Evolutionary conservation across 1,140 invertebrate species (phyloP).

Genomic region (Leptinotarsa defecta): DNA sequence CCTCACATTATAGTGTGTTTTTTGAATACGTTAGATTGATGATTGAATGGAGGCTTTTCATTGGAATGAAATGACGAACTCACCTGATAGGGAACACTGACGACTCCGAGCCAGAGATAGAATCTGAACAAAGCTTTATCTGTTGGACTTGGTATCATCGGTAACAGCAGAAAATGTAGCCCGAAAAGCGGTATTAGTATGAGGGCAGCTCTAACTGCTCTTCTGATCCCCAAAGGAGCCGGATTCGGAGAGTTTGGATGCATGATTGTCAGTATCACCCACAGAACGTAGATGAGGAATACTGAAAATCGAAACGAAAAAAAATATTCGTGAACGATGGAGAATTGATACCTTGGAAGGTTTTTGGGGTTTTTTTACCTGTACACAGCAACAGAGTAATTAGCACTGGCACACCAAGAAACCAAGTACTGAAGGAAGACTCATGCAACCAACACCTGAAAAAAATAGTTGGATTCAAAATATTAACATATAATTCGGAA

Average conservation of each 20-base stretch:
- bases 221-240: slow-evolving; percentile 57
- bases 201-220: slow-evolving; percentile 71
- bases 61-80: slow-evolving; percentile 29
- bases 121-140: slow-evolving; percentile 63
- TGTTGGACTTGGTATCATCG: slow-evolving; percentile 67
- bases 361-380: slow-evolving; percentile 22
- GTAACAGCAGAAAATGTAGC: slow-evolving; percentile 79
- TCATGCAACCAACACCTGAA: slow-evolving; percentile 82
- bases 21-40: no score
- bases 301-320: slow-evolving; percentile 51
- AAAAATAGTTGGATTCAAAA: slow-evolving; percentile 34
- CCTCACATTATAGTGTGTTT: no score
- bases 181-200: slow-evolving; percentile 80
- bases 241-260: slow-evolving; percentile 67
- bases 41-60: no score
- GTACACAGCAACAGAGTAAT: slow-evolving; percentile 50
- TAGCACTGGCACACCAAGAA: slow-evolving; percentile 74
- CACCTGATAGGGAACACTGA: slow-evolving; percentile 84
- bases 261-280: slow-evolving; percentile 81
- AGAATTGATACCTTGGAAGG: no score
- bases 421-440: slow-evolving; percentile 68
- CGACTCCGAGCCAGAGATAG: slow-evolving; percentile 77
- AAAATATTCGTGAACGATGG: no score
- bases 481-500: no score
- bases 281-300: slow-evolving; percentile 84